Evolutionary conservation across 1,140 invertebrate genomes (phyloP).

Genomic region (Odontomachus brunneus): DNA sequence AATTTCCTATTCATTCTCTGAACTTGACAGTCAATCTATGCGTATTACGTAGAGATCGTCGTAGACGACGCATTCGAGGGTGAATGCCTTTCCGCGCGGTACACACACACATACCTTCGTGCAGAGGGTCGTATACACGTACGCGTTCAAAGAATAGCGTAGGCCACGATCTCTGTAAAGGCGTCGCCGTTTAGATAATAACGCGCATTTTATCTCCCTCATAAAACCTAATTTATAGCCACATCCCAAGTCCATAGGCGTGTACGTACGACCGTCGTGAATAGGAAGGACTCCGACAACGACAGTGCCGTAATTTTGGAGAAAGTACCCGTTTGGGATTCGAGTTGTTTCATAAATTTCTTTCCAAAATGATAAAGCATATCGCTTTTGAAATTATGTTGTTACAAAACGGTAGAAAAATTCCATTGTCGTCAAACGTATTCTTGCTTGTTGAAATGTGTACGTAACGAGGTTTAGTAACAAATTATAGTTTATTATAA

Average conservation of each 20-base stretch:
- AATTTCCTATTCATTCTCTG: slow-evolving; percentile 74
- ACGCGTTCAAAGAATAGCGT: slow-evolving; percentile 77
- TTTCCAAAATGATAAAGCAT: slow-evolving; percentile 52
- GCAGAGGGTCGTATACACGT: slow-evolving; percentile 30
- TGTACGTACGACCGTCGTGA: slow-evolving; percentile 71
- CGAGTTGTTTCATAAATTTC: slow-evolving; percentile 59
- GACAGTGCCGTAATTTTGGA: slow-evolving; percentile 68
- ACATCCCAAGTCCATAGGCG: slow-evolving; percentile 81
- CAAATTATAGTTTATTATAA: neutral
- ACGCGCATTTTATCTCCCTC: slow-evolving; percentile 85
- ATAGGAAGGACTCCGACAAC: slow-evolving; percentile 70
- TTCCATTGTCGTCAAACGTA: neutral
- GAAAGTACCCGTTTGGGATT: slow-evolving; percentile 50
- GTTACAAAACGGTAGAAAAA: slow-evolving; percentile 38
- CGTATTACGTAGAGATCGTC: slow-evolving; percentile 68
- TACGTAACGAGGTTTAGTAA: neutral
- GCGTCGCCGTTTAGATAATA: slow-evolving; percentile 86
- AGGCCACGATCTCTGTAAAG: slow-evolving; percentile 82
- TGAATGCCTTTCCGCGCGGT: slow-evolving; percentile 63
- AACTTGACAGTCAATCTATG: slow-evolving; percentile 74
- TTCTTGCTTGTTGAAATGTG: neutral
- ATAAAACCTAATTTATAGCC: slow-evolving; percentile 85
- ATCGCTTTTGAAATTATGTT: slow-evolving; percentile 56
- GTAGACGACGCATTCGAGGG: slow-evolving; percentile 67
- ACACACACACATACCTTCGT: slow-evolving; percentile 15